Evolutionary conservation across 1,140 invertebrate species (phyloP).

Genomic region (Drosophila tani): DNA sequence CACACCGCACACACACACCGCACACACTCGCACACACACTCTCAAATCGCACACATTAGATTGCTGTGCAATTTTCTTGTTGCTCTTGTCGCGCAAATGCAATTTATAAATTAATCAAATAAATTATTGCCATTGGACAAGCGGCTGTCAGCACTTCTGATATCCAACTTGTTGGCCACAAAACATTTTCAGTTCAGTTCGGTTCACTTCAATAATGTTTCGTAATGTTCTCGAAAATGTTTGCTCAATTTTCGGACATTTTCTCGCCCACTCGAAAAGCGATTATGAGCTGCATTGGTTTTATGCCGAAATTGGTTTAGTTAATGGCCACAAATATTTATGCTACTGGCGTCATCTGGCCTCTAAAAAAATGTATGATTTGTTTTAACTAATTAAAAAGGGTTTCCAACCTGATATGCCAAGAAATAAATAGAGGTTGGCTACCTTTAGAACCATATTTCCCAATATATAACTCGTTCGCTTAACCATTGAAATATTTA

Average conservation of each 20-base stretch:
- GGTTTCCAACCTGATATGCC: no score
- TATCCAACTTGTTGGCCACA: conserved; percentile 49
- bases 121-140: conserved; percentile 79
- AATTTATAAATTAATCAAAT: conserved; percentile 82
- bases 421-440: no score
- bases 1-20: conserved; percentile 1
- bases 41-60: conserved; percentile 31
- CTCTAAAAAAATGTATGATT: background rate
- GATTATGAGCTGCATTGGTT: background rate
- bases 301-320: background rate
- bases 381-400: background rate
- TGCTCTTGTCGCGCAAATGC: conserved; percentile 71
- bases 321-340: conserved; percentile 1
- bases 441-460: background rate
- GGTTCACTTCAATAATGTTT: conserved; percentile 3
- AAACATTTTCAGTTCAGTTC: conserved; percentile 23
- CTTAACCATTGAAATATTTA: background rate
- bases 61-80: conserved; percentile 75
- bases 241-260: conserved; percentile 6
- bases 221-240: conserved; percentile 19
- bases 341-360: background rate
- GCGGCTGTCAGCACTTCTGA: conserved; percentile 23
- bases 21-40: background rate
- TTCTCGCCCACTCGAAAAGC: conserved; percentile 10
- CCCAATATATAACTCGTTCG: background rate